Base-by-base conservation (phyloP, 1,140 invertebrate genomes). In the Neodiprion fabricii region DNA sequence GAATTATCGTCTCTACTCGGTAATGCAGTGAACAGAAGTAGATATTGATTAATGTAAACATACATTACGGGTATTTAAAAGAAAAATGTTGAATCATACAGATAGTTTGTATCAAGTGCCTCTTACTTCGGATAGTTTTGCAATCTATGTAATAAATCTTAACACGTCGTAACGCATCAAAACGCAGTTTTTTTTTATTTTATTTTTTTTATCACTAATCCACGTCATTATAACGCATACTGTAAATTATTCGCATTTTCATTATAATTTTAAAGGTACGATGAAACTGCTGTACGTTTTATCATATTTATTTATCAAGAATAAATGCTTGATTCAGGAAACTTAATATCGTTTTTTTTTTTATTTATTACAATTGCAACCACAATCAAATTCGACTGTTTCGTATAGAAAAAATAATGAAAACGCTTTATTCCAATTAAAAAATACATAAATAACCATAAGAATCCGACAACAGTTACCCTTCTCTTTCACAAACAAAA, bases 1-100 rank as follows among this genome's bases (percentile, higher is more conserved):
- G 87, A 89, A 73, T 82, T 88, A 72, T 84, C 85, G 65, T 87
- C 85, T 76, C 74, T 87, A 66, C 79, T 87, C 65, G 77, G 83
- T 66, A 87, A 85, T 74, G 82, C 84, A 14, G 82, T 85, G 1
- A 88, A 87, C 80, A 80, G 80, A 73, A 88, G 78, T 80, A 83
- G 86, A 80, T 88, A 87, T 75, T 88, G 78, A 83, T 72, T 48
- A 23, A 73, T 66, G 17, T 23, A 66, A 72, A 40, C 28, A 40
- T 1, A 40, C 1, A 3, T 1, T 40, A 40, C 28, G 28, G 5
- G 5, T 40, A 40, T 40, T 40, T 5, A 40, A 40, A 40, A 40
- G 28, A 40, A 40, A 40, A 40, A 2, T 40, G 28, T 40, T 40
- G 17, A 40, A 40, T 40, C 28, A 40, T 40, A 40, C 28, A 40